Base-by-base conservation (phyloP, 2,113 vertebrate genomes). In the Chloropsis cyanopogon region DNA sequence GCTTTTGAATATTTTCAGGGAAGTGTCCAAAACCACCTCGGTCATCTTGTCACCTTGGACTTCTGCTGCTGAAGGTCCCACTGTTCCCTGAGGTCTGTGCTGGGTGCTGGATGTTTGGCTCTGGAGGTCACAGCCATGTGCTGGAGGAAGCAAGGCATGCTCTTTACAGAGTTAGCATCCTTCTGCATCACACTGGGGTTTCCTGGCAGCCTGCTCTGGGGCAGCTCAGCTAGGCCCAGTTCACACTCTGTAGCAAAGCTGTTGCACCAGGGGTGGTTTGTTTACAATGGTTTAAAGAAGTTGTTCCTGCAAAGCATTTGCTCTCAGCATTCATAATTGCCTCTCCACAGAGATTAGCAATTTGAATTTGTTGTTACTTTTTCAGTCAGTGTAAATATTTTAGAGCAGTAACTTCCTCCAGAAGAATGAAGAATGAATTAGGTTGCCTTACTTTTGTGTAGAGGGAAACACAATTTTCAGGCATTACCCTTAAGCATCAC, bases 291-390 rank as follows among this genome's bases (percentile, higher is more conserved):
- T 64, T 93, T 78, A 20, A 44, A 68, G 68, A 49, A 90, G 56
- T 53, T 73, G 64, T 86, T 93, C 63, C 60, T 41, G 68, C 75
- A 64, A 68, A 88, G 37, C 33, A 3, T 78, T 92, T 88, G 63
- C 75, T 93, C 68, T 68, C 85, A 33, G 79, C 72, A 35, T 78
- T 95, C 72, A 28, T 86, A 88, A 90, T 92, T 93, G 64, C 46
- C 56, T 95, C 50, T 87, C 87, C 61, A 44, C 44, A 71, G 90
- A 93, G 68, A 90, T 93, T n/a, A 91, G 72, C 79, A 56, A 68
- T 88, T 94, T 76, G 79, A 86, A 88, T 94, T 88, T 94, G 76
- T 76, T 39, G 12, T 93, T 92, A 53, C 90, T 81, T 94, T 92
- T 92, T 71, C 37, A 83, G 41, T 81, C 37, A 46, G 14, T 81